Percentiles rank a stretch among this genome's conserved stretches.
Conservation (phyloP, 1,140 invertebrate species). For the Lasioglossum albipes region DNA sequence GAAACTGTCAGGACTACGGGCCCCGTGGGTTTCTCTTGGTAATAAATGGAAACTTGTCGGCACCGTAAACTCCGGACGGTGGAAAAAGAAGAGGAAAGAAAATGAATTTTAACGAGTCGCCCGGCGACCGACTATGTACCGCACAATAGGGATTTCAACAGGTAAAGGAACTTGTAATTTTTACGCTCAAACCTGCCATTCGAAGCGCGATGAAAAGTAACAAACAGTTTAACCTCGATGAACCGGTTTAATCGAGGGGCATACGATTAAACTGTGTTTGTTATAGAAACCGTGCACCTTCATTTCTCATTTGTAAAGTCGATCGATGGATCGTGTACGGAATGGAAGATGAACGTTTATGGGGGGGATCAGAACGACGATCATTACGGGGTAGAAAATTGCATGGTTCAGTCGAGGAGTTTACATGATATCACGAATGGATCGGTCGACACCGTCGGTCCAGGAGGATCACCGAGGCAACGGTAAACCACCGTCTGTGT, state of each 20-base stretch:
- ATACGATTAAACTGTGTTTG: no score
- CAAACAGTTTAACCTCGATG: no score
- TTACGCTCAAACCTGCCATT: not conserved
- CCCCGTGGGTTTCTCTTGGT: conserved; percentile 9
- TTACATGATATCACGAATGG: conserved; percentile 5
- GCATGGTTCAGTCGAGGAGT: not conserved
- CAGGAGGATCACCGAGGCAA: conserved; percentile 36
- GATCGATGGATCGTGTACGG: not conserved
- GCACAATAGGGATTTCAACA: not conserved
- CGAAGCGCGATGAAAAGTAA: no score
- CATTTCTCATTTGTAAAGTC: not conserved
- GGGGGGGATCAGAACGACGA: not conserved
- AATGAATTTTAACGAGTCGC: conserved; percentile 1
- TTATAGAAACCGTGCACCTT: not conserved
- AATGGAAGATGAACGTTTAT: not conserved
- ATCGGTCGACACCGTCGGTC: conserved; percentile 22
- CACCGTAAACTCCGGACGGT: not conserved
- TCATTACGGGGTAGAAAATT: conserved; percentile 29
- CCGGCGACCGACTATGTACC: not conserved
- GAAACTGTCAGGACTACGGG: conserved; percentile 35
- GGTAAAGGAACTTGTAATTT: not conserved
- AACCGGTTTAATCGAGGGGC: no score
- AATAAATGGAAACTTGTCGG: conserved; percentile 41
- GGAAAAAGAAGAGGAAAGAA: not conserved
- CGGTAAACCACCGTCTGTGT: conserved; percentile 37